Percentiles rank a stretch among this genome's conserved stretches.
Evolutionary conservation across 92 coral and sea anemone species (phyloP).

Genomic region (Porites rus): DNA sequence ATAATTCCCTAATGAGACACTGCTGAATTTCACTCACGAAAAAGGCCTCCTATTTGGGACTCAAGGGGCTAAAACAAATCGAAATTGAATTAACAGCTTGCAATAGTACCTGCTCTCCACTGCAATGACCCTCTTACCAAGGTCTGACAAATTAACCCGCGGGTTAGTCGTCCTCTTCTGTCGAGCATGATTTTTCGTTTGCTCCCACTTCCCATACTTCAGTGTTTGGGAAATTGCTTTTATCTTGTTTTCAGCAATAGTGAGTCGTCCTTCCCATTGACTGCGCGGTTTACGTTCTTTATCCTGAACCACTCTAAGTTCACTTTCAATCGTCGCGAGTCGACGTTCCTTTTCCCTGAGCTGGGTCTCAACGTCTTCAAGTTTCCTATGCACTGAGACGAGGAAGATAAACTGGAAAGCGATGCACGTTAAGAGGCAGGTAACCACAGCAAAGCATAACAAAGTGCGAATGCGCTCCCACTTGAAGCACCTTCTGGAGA

Average conservation of each 20-base stretch:
- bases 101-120: constrained; percentile 18
- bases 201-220: neutral
- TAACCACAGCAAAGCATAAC: neutral
- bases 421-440: neutral
- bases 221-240: too few species aligned
- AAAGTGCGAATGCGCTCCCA: neutral
- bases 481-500: neutral
- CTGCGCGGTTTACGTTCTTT: neutral
- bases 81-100: too few species aligned
- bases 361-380: constrained; percentile 3
- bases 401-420: neutral
- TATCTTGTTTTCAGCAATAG: too few species aligned
- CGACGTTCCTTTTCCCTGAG: neutral
- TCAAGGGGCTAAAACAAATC: too few species aligned
- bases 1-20: too few species aligned
- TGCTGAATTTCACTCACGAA: too few species aligned
- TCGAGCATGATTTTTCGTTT: neutral
- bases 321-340: neutral
- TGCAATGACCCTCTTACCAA: constrained; percentile 10
- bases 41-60: too few species aligned
- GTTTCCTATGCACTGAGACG: neutral
- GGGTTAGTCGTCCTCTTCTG: neutral
- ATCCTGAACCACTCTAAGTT: neutral
- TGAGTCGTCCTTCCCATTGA: too few species aligned
- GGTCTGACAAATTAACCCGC: neutral